Percentiles rank a stretch among this genome's conserved stretches.
phyloP scores from a whole-genome alignment of 2,797 vertebrate genomes.

The Hippopotamyrus pictus region DNA sequence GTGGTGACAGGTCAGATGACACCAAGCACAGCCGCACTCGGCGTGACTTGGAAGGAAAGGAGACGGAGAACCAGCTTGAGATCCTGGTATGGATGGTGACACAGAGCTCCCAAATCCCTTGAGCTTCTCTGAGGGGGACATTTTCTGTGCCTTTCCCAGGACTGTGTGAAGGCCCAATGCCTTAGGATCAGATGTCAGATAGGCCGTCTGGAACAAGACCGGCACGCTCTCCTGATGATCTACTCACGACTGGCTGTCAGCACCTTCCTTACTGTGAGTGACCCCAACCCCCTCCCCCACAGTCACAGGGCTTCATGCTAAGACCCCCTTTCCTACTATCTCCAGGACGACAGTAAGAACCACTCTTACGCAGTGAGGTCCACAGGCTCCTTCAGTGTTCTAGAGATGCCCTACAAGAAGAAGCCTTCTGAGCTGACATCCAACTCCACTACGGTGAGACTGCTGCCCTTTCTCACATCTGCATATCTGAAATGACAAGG shows the following conservation, averaged over 20 bases:
- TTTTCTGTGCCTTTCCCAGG: constrained; percentile 42
- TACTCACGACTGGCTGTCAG: constrained; percentile 69
- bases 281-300: neutral
- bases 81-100: constrained; percentile 3
- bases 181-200: constrained; percentile 69
- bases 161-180: constrained; percentile 65
- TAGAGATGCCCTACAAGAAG: constrained; percentile 74
- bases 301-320: neutral
- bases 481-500: neutral
- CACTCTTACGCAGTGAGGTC: constrained; percentile 69
- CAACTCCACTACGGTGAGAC: constrained; percentile 62
- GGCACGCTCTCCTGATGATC: constrained; percentile 66
- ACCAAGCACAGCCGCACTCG: neutral
- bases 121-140: neutral
- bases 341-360: constrained; percentile 69
- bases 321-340: neutral
- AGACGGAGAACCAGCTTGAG: neutral
- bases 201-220: constrained; percentile 65
- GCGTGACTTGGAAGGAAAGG: constrained; percentile 2
- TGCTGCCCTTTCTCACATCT: neutral
- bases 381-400: constrained; percentile 67
- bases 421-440: constrained; percentile 64
- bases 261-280: constrained; percentile 66
- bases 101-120: no score
- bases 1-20: neutral